Percentiles rank a stretch among this genome's conserved stretches.
phyloP scores from a whole-genome alignment of 2,797 vertebrate genomes.

The Selene dorsalis region DNA sequence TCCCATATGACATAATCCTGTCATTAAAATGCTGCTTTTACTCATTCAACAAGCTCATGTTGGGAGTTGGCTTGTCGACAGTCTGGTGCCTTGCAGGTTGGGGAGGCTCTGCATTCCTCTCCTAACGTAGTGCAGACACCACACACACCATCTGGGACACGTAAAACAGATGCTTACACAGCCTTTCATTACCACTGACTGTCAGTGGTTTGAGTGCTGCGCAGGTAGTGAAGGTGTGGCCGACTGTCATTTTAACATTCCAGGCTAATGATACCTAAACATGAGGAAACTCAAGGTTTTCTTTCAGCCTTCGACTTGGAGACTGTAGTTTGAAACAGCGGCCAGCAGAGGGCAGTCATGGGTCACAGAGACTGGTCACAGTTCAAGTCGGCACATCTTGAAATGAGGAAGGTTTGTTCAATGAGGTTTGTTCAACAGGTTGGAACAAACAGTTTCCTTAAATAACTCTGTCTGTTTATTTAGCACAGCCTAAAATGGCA shows the following conservation, averaged over 20 bases:
- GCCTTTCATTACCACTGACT: neutral
- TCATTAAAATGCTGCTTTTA: neutral
- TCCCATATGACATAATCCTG: neutral
- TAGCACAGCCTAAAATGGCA: neutral
- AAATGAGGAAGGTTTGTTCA: neutral
- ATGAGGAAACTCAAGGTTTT: neutral
- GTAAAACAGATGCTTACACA: neutral
- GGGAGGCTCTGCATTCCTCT: constrained; percentile 38
- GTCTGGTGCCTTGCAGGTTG: constrained; percentile 9
- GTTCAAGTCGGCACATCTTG: neutral
- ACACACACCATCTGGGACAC: constrained; percentile 11
- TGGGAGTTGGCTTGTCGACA: constrained; percentile 21
- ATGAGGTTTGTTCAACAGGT: neutral
- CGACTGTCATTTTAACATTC: constrained; percentile 5
- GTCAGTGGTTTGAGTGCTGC: neutral
- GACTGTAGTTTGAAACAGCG: neutral
- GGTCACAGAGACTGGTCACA: neutral
- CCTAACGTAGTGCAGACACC: constrained; percentile 31
- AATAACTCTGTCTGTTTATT: neutral
- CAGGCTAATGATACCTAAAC: neutral
- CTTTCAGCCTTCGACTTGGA: neutral
- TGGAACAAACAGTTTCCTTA: neutral
- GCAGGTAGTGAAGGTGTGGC: neutral
- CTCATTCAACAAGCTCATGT: constrained; percentile 1
- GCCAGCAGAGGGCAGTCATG: constrained; percentile 54